Percentiles rank a stretch among this genome's conserved stretches.
These are phyloP conservation scores for Steinernema khuongi DNA, from an alignment of 1,140 invertebrate genomes.

Conservation along the genomic window DNA sequence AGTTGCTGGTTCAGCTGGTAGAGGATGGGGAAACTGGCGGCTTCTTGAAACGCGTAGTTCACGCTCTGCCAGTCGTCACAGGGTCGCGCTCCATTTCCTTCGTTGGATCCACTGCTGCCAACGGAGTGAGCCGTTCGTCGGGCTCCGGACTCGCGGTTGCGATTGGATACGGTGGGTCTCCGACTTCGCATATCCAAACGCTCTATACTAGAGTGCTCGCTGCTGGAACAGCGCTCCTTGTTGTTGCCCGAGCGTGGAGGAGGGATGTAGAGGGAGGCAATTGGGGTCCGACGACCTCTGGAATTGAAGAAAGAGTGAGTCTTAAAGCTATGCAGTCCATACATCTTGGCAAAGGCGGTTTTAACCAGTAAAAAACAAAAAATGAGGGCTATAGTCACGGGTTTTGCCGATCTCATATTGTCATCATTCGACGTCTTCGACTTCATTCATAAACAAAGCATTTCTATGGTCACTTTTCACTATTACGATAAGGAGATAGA, in stretches of 20 bases:
- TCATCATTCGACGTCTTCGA: no score
- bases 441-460: no score
- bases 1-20: conserved; percentile 25
- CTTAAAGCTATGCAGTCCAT: neutral
- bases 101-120: conserved; percentile 2
- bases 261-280: neutral
- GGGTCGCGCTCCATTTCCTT: neutral
- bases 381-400: no score
- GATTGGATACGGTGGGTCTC: neutral
- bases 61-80: neutral
- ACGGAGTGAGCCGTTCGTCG: neutral
- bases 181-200: neutral
- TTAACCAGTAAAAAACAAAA: no score
- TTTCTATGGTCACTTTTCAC: no score
- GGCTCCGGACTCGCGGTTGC: neutral
- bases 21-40: conserved; percentile 26
- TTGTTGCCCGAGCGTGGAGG: neutral
- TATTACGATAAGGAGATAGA: no score
- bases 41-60: conserved; percentile 26
- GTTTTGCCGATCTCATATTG: no score
- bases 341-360: neutral
- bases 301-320: neutral
- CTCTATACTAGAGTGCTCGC: neutral
- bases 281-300: neutral
- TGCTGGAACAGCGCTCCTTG: neutral